phyloP scores from a whole-genome alignment of 53 echinoderm and acorn worm genomes.

The Astropecten irregularis region DNA sequence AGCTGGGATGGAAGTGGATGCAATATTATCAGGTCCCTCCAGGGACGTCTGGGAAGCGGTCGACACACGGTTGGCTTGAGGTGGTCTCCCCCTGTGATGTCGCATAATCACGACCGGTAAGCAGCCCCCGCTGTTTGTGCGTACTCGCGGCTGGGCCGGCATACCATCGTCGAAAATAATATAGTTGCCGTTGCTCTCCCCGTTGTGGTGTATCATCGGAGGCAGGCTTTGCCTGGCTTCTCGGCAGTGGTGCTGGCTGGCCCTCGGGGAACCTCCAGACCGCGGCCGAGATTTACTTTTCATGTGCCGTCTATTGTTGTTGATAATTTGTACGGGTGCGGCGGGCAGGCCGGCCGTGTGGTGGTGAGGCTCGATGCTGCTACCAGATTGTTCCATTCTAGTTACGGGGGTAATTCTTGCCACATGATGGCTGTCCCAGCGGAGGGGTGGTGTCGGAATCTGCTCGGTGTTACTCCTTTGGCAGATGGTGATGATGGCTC shows the following conservation, averaged over 20 bases:
- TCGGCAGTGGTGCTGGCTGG: constrained; percentile 16
- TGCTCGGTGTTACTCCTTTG: constrained; percentile 57
- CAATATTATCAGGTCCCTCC: constrained; percentile 54
- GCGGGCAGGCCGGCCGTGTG: constrained; percentile 25
- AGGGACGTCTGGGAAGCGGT: constrained; percentile 65
- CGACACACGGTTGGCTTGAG: constrained; percentile 53
- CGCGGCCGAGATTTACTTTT: constrained; percentile 50
- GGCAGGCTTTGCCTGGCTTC: constrained; percentile 29
- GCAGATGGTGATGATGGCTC: constrained; percentile 54
- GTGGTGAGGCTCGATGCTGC: background rate
- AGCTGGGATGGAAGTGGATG: constrained; percentile 2
- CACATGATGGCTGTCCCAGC: constrained; percentile 87
- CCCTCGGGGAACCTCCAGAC: constrained; percentile 32
- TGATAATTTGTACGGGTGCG: constrained; percentile 4
- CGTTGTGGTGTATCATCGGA: background rate
- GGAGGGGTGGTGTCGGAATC: constrained; percentile 72
- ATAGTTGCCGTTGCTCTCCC: constrained; percentile 23
- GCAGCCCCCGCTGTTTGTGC: constrained; percentile 27
- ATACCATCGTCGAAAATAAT: constrained; percentile 33
- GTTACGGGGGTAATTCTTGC: constrained; percentile 38
- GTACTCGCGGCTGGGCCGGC: constrained; percentile 13
- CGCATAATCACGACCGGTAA: constrained; percentile 56
- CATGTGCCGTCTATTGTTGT: constrained; percentile 25
- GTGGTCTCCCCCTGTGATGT: constrained; percentile 23
- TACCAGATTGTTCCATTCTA: constrained; percentile 47